Base-by-base conservation (phyloP, 2,113 vertebrate genomes). In the Tympanuchus pallidicinctus region DNA sequence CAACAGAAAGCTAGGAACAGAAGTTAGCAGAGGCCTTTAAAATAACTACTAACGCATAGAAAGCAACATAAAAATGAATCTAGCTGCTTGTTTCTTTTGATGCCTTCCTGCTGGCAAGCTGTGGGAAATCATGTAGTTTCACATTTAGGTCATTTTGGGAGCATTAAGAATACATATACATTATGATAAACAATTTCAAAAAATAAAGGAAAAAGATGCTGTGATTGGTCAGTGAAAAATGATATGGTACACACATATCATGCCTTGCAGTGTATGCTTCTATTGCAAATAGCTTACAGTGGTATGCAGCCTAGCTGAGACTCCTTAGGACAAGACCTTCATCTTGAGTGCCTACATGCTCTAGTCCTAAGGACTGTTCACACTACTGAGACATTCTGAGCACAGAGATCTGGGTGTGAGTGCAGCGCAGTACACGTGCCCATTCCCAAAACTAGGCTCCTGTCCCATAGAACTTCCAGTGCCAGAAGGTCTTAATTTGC, bases 401-500 rank as follows among this genome's bases (percentile, higher is more conserved):
- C 40, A 12, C 36, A 61, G 70, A 66, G 28, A 52, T 72, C 30
- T 61, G 40, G 36, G 7, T 45, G 59, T 27, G 20, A 22, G 11
- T 38, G n/a, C 2, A 1, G 11, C 0, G 3, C 52, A 21, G 40
- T 42, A 19, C 17, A 3, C 0, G 0, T 66, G 8, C 50, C 71
- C 10, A 6, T 67, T 87, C 59, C 80, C 67, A 64, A 43, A 88
- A 79, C 66, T 11, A 61, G 36, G 8, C 65, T n/a, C 27, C 45
- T 82, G 64, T n/a, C 81, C 91, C 67, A 74, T 66, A 80, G 64
- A 92, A 56, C 36, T 77, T 89, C 56, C 77, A 63, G 22, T 47
- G 85, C 82, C 52, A 42, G 73, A 76, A 89, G 65, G 60, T 83
- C 82, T 92, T 88, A 91, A 93, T 93, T 92, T 92, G 72, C 79